Evolutionary conservation across 2,888 invertebrate genomes (phyloP), one percentile per base, ranked within the genome.

Genomic region (Reticulitermes lucifugus): DNA sequence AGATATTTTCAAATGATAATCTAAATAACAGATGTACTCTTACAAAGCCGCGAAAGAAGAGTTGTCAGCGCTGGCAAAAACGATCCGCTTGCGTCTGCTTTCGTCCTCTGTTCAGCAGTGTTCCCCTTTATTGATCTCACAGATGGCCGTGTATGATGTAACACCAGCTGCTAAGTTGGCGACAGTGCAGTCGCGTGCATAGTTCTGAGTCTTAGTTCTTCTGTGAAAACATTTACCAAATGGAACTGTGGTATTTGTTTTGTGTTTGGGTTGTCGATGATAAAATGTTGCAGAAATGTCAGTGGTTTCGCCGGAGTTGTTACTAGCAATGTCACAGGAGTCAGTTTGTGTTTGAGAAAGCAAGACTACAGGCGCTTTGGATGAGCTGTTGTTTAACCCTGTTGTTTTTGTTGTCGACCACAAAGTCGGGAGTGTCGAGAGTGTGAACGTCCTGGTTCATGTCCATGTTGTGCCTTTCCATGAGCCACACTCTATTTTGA

Each of bases 61-160:
- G 9, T 51, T 51, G 10, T 14, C 51, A 12, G 14, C 55, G 55
- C 55, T 14, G 55, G 55, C 55, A 55, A 55, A 18, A 55, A 18
- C 12, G 9, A 12, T 12, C 46, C 46, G 35, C 12, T 46, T 12
- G 6, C 46, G 12, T 7, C 46, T 46, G 46, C 55, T 5, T 55
- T 55, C 18, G 55, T 18, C 70, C 29, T 46, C 46, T 25, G 70
- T n/a, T 55, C 25, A 55, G 55, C 10, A 7, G 10, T 35, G 35
- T 29, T 60, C 59, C 46, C 43, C 59, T 14, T 81, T 81, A 81
- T 81, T 81, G 81, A 81, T 81, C 81, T 25, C 70, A 9, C 81
- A 81, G 65, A 70, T 81, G 81, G 81, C 43, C 41, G 35, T 81
- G 70, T 43, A 81, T 81, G 81, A 70, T 81, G 60, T 60, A 80